Evolutionary conservation across 2,888 invertebrate genomes (phyloP), one percentile per base, ranked within the genome.

Genomic region (Coenonympha arcania): DNA sequence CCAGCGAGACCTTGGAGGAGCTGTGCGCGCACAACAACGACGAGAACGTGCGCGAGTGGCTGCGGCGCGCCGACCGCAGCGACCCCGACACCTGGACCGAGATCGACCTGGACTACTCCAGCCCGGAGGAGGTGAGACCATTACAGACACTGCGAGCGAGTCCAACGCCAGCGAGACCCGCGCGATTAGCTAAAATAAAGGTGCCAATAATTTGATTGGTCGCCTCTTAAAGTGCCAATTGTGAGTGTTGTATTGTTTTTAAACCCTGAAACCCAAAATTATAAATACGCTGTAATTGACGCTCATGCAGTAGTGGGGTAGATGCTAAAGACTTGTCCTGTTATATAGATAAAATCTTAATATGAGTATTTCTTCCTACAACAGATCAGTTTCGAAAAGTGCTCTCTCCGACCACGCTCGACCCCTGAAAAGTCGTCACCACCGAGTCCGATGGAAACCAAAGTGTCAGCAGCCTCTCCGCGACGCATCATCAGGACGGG

Each of bases 11-110:
- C 1, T 57, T 81, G 0, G 78, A 79, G 18, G 82, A 80, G 55
- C 47, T 80, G 6, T 80, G 79, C 48, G 71, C 70, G n/a, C 71
- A 65, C 52, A 75, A 69, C 54, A 65, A 71, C 1, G 81, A 82
- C 53, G 84, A 76, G 1, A 74, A 66, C 31, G 83, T 86, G 6
- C 64, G 83, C 6, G 81, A 82, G 66, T 83, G 84, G 85, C 67
- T 84, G 57, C 63, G 81, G 0, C 59, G 76, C 0, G 76, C 72
- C 0, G 64, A 64, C 44, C 62, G 64, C 34, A 73, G 62, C 2
- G 74, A 71, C 56, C 77, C 87, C 44, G 91, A 90, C 60, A 91
- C 91, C 51, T 92, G 92, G 92, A 92, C 91, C 0, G 92, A 92
- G 73, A 91, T 92, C 48, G 91, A 90, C 71, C 75, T 24, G 24